Percentiles rank a stretch among this genome's conserved stretches.
Conservation (phyloP, 1,140 invertebrate species). For the Archivesica marissinica region DNA sequence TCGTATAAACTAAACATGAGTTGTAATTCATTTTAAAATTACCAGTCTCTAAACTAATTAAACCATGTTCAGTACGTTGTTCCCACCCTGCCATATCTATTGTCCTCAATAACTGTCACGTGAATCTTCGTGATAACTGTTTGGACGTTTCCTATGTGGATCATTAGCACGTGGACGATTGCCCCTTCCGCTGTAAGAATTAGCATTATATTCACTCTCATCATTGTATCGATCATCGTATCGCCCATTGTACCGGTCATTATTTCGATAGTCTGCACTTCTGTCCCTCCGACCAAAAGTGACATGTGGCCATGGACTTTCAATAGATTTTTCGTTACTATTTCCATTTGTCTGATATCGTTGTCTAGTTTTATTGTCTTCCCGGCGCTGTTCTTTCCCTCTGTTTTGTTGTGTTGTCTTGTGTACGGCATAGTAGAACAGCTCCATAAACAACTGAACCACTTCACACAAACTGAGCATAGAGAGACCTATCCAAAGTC, state of each 20-base stretch:
- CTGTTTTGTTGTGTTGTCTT: not conserved
- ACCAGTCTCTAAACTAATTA: too few species aligned
- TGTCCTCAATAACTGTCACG: not conserved
- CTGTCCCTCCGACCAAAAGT: too few species aligned
- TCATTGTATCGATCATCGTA: not conserved
- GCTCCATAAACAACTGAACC: slow-evolving; percentile 64
- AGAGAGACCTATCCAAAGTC: slow-evolving; percentile 76
- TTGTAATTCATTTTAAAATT: too few species aligned
- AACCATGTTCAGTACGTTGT: too few species aligned
- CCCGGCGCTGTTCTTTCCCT: not conserved
- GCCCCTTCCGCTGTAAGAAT: not conserved
- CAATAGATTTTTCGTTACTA: not conserved
- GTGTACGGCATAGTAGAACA: slow-evolving; percentile 16
- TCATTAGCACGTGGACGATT: not conserved
- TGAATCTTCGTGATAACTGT: not conserved
- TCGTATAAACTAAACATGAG: too few species aligned
- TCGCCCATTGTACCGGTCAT: not conserved
- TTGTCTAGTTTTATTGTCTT: not conserved
- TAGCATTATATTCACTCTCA: not conserved
- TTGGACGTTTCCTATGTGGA: not conserved
- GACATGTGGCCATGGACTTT: not conserved
- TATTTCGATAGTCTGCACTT: too few species aligned
- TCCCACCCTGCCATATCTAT: too few species aligned
- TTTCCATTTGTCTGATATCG: not conserved
- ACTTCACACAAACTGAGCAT: slow-evolving; percentile 73